These are phyloP conservation scores for Bos javanicus DNA, from an alignment of 2,113 vertebrate genomes.

Conservation along the genomic window DNA sequence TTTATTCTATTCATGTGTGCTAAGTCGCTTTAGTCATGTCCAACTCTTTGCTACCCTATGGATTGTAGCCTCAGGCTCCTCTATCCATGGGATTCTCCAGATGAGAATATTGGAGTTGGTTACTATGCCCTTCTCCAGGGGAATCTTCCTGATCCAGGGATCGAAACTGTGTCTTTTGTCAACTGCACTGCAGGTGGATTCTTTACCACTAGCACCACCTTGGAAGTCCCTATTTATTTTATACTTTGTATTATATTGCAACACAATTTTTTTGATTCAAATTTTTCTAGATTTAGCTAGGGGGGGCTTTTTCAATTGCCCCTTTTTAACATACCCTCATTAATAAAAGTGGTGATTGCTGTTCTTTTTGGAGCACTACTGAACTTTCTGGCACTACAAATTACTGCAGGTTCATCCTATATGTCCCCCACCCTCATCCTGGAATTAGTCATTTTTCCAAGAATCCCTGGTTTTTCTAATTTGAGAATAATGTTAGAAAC, in stretches of 20 bases:
- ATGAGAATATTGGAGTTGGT: not conserved
- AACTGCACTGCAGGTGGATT: not conserved
- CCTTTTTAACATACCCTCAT: rapidly evolving
- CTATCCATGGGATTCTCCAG: not conserved
- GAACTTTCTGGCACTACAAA: not conserved
- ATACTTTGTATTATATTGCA: not conserved
- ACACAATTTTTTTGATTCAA: not conserved
- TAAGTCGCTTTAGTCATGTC: not conserved
- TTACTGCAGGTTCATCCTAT: not conserved
- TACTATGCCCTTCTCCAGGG: not conserved
- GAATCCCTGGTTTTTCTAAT: not conserved
- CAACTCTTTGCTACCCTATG: not conserved
- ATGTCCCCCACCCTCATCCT: not conserved
- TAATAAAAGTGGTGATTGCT: not conserved
- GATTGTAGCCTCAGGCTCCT: not conserved
- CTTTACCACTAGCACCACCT: not conserved
- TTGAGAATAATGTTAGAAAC: not conserved
- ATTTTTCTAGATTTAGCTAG: not conserved
- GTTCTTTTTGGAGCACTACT: not conserved
- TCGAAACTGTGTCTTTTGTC: not conserved
- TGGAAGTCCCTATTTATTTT: not conserved
- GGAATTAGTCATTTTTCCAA: not conserved
- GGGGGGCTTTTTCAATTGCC: not conserved
- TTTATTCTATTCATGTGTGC: not conserved
- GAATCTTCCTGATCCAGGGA: not conserved